A percentile compares a stretch with the other conserved stretches of the same genome.
phyloP scores from a whole-genome alignment of 2,888 invertebrate genomes.

The Pogonocherus hispidulus region DNA sequence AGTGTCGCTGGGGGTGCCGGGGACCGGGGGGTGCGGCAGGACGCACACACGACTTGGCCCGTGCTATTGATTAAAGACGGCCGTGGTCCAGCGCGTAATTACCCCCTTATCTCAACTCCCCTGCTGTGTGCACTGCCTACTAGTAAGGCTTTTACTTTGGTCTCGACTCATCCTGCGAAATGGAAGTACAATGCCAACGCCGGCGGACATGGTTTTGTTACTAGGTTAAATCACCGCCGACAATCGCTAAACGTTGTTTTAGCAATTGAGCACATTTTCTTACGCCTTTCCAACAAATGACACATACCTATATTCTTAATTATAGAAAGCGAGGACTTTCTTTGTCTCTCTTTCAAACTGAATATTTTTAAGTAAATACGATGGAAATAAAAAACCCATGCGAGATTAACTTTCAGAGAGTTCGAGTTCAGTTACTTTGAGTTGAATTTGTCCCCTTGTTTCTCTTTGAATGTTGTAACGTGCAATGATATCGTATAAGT shows the following conservation, averaged over 20 bases:
- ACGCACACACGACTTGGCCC: conserved; percentile 63
- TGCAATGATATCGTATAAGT: too few relatives aligned
- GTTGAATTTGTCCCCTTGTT: too few relatives aligned
- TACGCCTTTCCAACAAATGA: too few relatives aligned
- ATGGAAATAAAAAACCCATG: too few relatives aligned
- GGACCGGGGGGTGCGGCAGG: conserved; percentile 46
- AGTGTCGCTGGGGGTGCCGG: conserved; percentile 61
- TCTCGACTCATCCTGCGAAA: conserved; percentile 36
- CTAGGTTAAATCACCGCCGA: background rate
- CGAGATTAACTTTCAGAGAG: too few relatives aligned
- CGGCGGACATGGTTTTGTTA: conserved; percentile 15
- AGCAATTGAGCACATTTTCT: conserved; percentile 5
- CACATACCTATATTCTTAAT: background rate
- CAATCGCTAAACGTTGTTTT: background rate
- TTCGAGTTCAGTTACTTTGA: too few relatives aligned
- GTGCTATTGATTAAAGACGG: conserved; percentile 69
- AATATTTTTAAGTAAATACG: too few relatives aligned
- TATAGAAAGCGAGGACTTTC: too few relatives aligned
- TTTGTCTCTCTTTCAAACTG: too few relatives aligned
- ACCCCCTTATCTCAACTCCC: conserved; percentile 65
- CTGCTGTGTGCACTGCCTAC: conserved; percentile 52
- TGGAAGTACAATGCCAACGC: conserved; percentile 30
- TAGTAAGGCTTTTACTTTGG: conserved; percentile 44
- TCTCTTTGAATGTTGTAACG: too few relatives aligned
- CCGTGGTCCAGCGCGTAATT: conserved; percentile 69